Conservation (phyloP, 2,113 vertebrate genomes). For the Muscicapa adusta region DNA sequence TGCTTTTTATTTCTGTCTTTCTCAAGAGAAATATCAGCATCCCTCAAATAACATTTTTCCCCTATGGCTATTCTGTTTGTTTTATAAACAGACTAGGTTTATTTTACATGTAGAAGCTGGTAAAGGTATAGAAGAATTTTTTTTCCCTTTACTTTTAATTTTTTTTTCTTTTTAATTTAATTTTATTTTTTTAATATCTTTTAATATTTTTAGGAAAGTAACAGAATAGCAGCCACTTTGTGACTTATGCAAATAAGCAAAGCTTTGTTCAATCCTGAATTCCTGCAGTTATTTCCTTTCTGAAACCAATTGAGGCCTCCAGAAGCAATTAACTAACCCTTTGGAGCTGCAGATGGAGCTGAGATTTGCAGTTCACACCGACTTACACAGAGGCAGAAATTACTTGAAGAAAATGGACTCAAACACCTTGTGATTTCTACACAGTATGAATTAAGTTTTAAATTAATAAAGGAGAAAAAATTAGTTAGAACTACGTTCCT, state of each 20-base stretch:
- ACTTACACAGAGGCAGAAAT: not conserved
- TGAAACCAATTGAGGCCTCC: not conserved
- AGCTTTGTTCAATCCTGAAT: not conserved
- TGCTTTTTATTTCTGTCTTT: conserved; percentile 46
- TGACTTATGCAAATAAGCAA: not conserved
- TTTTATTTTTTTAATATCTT: not conserved
- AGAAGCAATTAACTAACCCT: not conserved
- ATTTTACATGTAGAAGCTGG: not conserved
- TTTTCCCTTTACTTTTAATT: not conserved
- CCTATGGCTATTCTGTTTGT: conserved; percentile 11
- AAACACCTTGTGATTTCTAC: not conserved
- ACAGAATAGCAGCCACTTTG: not conserved
- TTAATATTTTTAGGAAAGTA: not conserved
- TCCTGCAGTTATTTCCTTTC: not conserved
- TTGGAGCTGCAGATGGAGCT: not conserved
- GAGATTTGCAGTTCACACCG: not conserved
- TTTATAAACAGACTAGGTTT: not conserved
- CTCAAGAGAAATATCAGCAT: conserved; percentile 26
- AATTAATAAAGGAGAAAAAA: not conserved
- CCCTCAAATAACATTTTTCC: not conserved
- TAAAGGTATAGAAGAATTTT: not conserved
- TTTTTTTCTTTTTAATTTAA: not conserved
- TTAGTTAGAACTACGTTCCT: not conserved
- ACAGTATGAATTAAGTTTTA: not conserved
- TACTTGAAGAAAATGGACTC: not conserved